Conservation (phyloP, 2,113 vertebrate genomes). For the Nothoprocta pentlandii region DNA sequence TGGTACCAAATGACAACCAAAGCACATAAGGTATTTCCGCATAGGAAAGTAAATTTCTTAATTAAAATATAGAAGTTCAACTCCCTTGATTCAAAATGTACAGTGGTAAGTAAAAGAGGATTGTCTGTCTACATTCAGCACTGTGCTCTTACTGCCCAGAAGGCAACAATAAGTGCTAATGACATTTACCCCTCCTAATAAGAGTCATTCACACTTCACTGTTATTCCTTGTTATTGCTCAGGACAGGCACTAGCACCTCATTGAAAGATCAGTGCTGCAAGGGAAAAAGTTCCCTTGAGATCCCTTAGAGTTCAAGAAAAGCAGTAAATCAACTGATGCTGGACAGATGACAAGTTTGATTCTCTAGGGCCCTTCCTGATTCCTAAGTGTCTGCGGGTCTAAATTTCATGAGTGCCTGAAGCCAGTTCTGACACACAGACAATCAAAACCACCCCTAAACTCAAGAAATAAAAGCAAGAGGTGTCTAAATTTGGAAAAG, state of each 20-base stretch:
- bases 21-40: background rate
- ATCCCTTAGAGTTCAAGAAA: conserved; percentile 72
- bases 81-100: conserved; percentile 49
- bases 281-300: conserved; percentile 75
- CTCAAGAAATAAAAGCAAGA: conserved; percentile 30
- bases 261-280: conserved; percentile 80
- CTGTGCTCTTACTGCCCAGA: conserved; percentile 62
- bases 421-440: conserved; percentile 67
- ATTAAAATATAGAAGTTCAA: conserved; percentile 71
- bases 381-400: conserved; percentile 41
- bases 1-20: conserved; percentile 11
- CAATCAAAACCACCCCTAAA: conserved; percentile 56
- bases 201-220: conserved; percentile 79
- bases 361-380: conserved; percentile 64
- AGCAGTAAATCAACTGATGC: conserved; percentile 77
- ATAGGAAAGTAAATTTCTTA: conserved; percentile 43
- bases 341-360: conserved; percentile 75
- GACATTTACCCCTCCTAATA: conserved; percentile 81
- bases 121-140: conserved; percentile 49
- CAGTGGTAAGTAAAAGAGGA: conserved; percentile 33
- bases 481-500: conserved; percentile 9
- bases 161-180: conserved; percentile 74
- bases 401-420: conserved; percentile 49
- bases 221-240: conserved; percentile 79
- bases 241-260: conserved; percentile 80